These are phyloP conservation scores for Rhamnusium bicolor DNA, from an alignment of 2,888 invertebrate genomes.

Conservation along the genomic window DNA sequence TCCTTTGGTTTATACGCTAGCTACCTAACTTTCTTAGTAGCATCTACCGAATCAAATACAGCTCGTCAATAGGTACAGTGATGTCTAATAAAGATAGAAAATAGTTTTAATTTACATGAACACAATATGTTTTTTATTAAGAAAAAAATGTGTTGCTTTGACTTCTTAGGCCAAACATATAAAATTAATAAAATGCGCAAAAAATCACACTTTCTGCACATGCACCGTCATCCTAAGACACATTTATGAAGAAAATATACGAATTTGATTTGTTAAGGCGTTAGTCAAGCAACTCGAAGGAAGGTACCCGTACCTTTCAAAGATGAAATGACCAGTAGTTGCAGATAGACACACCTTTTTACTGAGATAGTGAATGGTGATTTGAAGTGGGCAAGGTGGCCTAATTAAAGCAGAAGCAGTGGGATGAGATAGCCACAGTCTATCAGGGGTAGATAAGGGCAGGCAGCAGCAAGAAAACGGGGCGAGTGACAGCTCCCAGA, in stretches of 20 bases:
- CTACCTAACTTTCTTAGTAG: too few relatives aligned
- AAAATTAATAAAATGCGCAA: too few relatives aligned
- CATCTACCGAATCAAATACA: too few relatives aligned
- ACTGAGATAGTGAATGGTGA: constrained; percentile 26
- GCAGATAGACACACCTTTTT: constrained; percentile 34
- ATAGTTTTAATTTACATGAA: too few relatives aligned
- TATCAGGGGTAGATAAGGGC: constrained; percentile 56
- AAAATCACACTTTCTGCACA: not conserved
- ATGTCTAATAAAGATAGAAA: too few relatives aligned
- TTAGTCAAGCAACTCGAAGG: not conserved
- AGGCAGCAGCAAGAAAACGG: constrained; percentile 44
- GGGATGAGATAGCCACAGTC: constrained; percentile 54
- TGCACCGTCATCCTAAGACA: not conserved
- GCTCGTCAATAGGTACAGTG: too few relatives aligned
- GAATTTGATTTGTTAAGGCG: not conserved
- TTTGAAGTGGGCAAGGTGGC: constrained; percentile 48
- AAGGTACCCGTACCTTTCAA: constrained; percentile 8
- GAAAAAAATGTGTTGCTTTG: too few relatives aligned
- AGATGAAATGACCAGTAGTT: constrained; percentile 18
- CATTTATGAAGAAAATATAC: not conserved
- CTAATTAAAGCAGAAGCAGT: constrained; percentile 57
- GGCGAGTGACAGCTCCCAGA: constrained; percentile 62
- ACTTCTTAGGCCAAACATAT: too few relatives aligned
- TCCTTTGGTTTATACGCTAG: too few relatives aligned
- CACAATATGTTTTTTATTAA: too few relatives aligned